These are phyloP conservation scores for Trachemys scripta DNA, from an alignment of 2,113 vertebrate species.

Conservation along the genomic window DNA sequence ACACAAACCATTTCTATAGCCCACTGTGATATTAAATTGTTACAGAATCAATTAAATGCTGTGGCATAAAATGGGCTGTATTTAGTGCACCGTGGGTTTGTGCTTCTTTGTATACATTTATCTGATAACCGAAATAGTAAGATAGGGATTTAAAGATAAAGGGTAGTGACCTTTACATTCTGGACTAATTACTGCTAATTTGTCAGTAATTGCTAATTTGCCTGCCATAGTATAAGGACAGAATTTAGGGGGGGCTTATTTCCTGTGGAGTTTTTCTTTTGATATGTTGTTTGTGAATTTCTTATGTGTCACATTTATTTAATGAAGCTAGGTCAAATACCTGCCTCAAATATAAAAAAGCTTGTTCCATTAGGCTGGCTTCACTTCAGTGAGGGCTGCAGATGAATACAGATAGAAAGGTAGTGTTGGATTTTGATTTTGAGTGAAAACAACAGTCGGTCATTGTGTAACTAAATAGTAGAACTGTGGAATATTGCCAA, in stretches of 20 bases:
- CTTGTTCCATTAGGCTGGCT: background rate
- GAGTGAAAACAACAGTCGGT: background rate
- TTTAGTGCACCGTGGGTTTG: background rate
- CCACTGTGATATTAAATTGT: background rate
- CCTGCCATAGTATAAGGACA: background rate
- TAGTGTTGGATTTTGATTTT: background rate
- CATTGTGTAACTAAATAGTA: background rate
- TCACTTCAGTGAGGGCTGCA: background rate
- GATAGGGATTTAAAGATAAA: background rate
- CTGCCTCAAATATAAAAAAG: background rate
- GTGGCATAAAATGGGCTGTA: background rate
- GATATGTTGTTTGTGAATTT: background rate
- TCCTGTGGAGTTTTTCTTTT: slow-evolving; percentile 20
- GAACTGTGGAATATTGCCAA: fast-evolving
- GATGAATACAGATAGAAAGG: background rate
- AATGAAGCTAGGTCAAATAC: background rate
- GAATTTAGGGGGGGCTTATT: background rate
- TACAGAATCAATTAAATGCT: background rate
- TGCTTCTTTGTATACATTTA: background rate
- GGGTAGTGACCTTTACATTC: background rate
- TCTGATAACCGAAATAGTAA: background rate
- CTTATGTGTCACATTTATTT: slow-evolving; percentile 8
- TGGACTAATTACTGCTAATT: slow-evolving; percentile 24
- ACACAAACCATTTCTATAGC: background rate
- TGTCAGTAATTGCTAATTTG: slow-evolving; percentile 32